phyloP scores from a whole-genome alignment of 2,113 vertebrate species.

The Laticauda laticaudata region DNA sequence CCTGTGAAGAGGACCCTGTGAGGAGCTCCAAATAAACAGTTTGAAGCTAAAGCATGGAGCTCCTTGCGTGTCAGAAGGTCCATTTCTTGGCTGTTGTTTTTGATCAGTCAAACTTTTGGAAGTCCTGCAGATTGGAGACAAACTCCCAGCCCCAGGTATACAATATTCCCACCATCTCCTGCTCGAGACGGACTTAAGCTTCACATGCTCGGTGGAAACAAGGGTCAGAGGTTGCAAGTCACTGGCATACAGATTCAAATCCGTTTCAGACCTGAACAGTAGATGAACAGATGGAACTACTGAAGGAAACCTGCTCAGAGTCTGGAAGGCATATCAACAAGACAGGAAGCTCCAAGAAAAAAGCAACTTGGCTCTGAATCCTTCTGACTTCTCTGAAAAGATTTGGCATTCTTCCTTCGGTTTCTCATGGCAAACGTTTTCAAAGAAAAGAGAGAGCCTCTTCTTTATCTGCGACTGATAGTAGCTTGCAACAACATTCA shows the following conservation, averaged over 20 bases:
- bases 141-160: not conserved
- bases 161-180: not conserved
- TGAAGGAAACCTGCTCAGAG: conserved; percentile 31
- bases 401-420: not conserved
- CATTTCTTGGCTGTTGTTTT: not conserved
- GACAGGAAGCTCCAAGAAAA: not conserved
- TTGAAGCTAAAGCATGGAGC: not conserved
- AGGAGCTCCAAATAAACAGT: not conserved
- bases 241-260: conserved; percentile 30
- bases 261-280: not conserved
- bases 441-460: not conserved
- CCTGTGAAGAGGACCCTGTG: not conserved
- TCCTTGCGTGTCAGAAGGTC: not conserved
- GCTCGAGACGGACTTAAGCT: conserved; percentile 2
- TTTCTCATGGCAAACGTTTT: not conserved
- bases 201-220: not conserved
- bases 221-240: not conserved
- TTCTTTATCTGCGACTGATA: not conserved
- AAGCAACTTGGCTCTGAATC: not conserved
- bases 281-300: conserved; percentile 19
- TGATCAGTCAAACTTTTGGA: not conserved
- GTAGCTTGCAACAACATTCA: not conserved
- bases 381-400: conserved; percentile 12
- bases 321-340: not conserved
- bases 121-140: not conserved